phyloP scores from a whole-genome alignment of 2,888 invertebrate genomes.

The Eledona agricola region DNA sequence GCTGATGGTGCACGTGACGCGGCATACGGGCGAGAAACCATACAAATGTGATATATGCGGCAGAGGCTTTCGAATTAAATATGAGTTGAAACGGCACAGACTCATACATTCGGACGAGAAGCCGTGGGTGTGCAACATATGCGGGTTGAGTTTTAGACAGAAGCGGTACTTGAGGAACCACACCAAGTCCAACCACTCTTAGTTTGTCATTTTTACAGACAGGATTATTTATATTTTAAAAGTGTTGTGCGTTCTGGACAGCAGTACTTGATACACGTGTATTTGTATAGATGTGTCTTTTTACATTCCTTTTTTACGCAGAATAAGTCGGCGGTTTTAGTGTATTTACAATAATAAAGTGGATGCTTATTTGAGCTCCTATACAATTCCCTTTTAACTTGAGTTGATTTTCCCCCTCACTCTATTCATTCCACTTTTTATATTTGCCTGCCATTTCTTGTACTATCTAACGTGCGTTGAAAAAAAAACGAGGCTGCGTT shows the following conservation, averaged over 20 bases:
- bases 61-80: constrained; percentile 67
- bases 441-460: no score
- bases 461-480: no score
- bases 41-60: constrained; percentile 69
- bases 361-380: background rate
- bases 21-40: constrained; percentile 71
- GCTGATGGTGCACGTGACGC: constrained; percentile 67
- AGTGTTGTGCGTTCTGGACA: background rate
- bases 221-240: no score
- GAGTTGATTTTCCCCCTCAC: constrained; percentile 1
- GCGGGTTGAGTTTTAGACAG: constrained; percentile 63
- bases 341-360: constrained; percentile 13
- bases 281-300: constrained; percentile 1
- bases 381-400: no score
- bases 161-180: constrained; percentile 66
- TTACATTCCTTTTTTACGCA: constrained; percentile 17
- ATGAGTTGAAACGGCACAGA: constrained; percentile 68
- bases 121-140: constrained; percentile 63
- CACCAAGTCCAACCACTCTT: constrained; percentile 61
- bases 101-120: constrained; percentile 65
- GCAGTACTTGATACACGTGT: background rate
- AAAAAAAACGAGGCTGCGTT: no score
- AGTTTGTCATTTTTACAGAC: no score
- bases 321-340: background rate
- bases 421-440: background rate